These are phyloP conservation scores for Mesocricetus auratus DNA, from an alignment of 2,113 vertebrate species.

Conservation along the genomic window DNA sequence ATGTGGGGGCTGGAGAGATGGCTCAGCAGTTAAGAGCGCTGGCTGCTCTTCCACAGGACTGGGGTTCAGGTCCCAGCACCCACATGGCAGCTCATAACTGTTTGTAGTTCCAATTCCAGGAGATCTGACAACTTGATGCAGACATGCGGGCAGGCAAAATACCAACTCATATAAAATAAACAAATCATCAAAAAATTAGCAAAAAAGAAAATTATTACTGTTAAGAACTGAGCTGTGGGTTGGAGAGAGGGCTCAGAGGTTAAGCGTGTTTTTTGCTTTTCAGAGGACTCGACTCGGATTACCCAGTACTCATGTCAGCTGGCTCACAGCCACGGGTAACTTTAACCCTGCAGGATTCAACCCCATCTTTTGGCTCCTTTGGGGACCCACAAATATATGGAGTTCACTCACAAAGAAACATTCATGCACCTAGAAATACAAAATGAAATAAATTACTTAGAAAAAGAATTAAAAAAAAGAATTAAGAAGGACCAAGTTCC, in stretches of 20 bases:
- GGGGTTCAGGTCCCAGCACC: too few species aligned
- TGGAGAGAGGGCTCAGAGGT: not conserved
- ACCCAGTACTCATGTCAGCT: not conserved
- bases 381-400: not conserved
- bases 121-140: too few species aligned
- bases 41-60: too few species aligned
- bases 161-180: too few species aligned
- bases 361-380: too few species aligned
- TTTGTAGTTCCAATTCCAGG: too few species aligned
- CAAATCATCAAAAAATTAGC: too few species aligned
- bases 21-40: too few species aligned
- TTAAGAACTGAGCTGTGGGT: not conserved
- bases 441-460: not conserved
- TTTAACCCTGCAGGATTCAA: not conserved
- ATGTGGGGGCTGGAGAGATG: not conserved
- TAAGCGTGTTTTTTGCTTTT: not conserved
- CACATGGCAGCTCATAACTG: too few species aligned
- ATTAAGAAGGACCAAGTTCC: too few species aligned
- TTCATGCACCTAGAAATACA: not conserved
- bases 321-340: not conserved
- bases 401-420: not conserved
- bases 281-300: not conserved
- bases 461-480: not conserved
- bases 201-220: not conserved
- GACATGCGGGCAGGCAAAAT: too few species aligned